Percentiles rank a stretch among this genome's conserved stretches.
These are phyloP conservation scores for Heliothis subflexa DNA, from an alignment of 1,140 invertebrate species.

Conservation along the genomic window DNA sequence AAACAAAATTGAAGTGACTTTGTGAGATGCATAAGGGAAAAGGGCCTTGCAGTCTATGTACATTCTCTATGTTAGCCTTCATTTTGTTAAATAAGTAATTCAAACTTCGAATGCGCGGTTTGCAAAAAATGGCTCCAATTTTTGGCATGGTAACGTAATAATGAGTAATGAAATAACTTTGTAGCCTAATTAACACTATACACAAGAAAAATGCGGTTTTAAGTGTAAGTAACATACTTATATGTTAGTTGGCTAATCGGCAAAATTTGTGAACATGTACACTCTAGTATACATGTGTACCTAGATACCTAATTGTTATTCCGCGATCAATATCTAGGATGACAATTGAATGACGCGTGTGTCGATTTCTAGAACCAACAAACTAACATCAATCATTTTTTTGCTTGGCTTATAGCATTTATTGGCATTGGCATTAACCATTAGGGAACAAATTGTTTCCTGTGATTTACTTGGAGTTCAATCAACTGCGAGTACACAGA, in stretches of 20 bases:
- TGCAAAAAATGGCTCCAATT: neutral
- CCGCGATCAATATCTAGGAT: neutral
- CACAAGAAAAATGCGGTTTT: neutral
- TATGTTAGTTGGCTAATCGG: neutral
- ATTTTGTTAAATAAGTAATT: too few relatives aligned
- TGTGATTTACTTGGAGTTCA: neutral
- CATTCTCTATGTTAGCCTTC: too few relatives aligned
- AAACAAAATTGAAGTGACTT: too few relatives aligned
- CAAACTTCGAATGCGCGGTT: too few relatives aligned
- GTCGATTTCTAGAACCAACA: conserved; percentile 1
- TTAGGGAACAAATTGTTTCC: neutral
- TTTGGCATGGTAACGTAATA: conserved; percentile 25
- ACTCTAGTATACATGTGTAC: neutral
- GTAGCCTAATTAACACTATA: conserved; percentile 33
- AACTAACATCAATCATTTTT: conserved; percentile 12
- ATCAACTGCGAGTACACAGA: neutral
- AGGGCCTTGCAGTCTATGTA: too few relatives aligned
- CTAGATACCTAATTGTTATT: neutral
- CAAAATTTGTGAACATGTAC: neutral
- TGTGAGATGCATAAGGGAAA: too few relatives aligned
- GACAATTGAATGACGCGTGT: conserved; percentile 4
- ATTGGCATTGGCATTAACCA: neutral
- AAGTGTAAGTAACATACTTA: neutral
- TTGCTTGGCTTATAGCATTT: neutral
- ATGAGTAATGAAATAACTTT: conserved; percentile 31